A percentile compares a stretch with the other conserved stretches of the same genome.
Evolutionary conservation across 2,797 vertebrate genomes (phyloP).

Genomic region (Anguilla obscura): DNA sequence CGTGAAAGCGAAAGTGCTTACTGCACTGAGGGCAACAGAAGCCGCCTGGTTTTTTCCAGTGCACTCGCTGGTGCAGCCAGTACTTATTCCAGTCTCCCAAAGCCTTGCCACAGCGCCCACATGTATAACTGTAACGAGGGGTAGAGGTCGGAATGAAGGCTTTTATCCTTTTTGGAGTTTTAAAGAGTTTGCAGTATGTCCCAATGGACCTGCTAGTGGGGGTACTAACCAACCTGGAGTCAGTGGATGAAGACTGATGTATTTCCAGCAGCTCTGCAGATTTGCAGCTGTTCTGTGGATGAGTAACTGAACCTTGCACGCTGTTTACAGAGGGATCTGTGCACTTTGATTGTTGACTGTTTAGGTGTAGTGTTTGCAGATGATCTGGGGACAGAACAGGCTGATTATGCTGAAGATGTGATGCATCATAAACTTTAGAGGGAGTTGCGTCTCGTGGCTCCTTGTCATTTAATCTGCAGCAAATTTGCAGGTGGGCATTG

Average conservation of each 20-base stretch:
- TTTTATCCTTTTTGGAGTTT: not conserved
- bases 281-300: not conserved
- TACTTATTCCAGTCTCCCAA: constrained; percentile 50
- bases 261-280: not conserved
- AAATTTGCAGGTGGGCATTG: constrained; percentile 45
- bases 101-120: constrained; percentile 45
- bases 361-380: not conserved
- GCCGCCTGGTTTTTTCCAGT: constrained; percentile 27
- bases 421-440: constrained; percentile 34
- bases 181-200: not conserved
- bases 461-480: constrained; percentile 53
- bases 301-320: not conserved
- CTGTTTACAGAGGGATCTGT: not conserved
- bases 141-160: constrained; percentile 40
- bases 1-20: constrained; percentile 51
- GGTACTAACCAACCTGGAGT: not conserved
- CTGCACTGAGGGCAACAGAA: constrained; percentile 53
- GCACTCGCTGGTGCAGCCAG: constrained; percentile 48
- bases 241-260: not conserved
- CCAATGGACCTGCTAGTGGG: not conserved
- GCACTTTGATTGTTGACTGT: not conserved
- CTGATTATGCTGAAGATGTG: not conserved
- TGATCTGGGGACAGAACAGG: not conserved
- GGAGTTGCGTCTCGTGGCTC: constrained; percentile 45
- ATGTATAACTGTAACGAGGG: constrained; percentile 37